Evolutionary conservation across 2,888 invertebrate species (phyloP).

Genomic region (Cosmia trapezina): DNA sequence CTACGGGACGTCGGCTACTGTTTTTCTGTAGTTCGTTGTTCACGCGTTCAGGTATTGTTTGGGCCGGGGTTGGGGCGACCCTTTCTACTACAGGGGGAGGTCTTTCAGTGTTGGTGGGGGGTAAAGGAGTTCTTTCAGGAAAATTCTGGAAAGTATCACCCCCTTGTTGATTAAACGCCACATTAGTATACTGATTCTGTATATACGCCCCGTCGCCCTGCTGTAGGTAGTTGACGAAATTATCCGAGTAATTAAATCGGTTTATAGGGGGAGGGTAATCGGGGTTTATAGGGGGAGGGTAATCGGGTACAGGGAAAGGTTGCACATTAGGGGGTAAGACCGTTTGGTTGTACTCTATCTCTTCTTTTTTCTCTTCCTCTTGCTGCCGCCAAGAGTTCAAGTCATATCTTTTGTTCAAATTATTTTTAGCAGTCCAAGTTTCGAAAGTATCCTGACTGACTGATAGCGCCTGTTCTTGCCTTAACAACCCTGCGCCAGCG

Average conservation of each 20-base stretch:
- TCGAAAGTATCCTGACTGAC: constrained; percentile 79
- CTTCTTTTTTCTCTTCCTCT: constrained; percentile 81
- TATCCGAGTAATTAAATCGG: constrained; percentile 75
- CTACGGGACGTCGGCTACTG: constrained; percentile 74
- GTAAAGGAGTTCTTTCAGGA: constrained; percentile 52
- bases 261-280: constrained; percentile 80
- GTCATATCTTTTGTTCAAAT: constrained; percentile 82
- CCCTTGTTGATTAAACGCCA: constrained; percentile 75
- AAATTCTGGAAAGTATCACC: constrained; percentile 76
- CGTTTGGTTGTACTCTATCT: constrained; percentile 79
- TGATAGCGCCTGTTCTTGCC: constrained; percentile 78
- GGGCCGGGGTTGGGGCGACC: constrained; percentile 51
- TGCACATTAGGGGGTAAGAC: constrained; percentile 76
- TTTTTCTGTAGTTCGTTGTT: constrained; percentile 83
- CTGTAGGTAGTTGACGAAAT: constrained; percentile 79
- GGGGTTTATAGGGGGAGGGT: constrained; percentile 78
- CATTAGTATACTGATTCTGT: constrained; percentile 78
- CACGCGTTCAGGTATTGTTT: constrained; percentile 73
- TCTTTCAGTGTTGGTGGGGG: constrained; percentile 49
- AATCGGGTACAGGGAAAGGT: constrained; percentile 71
- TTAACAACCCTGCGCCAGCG: constrained; percentile 81
- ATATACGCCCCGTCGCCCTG: constrained; percentile 86
- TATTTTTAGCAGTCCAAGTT: constrained; percentile 81
- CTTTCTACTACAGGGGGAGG: constrained; percentile 55
- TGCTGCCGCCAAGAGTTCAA: constrained; percentile 85